Evolutionary conservation across 35 echinoderm and acorn worm species (phyloP).

Genomic region (Stichopus chloronotus): DNA sequence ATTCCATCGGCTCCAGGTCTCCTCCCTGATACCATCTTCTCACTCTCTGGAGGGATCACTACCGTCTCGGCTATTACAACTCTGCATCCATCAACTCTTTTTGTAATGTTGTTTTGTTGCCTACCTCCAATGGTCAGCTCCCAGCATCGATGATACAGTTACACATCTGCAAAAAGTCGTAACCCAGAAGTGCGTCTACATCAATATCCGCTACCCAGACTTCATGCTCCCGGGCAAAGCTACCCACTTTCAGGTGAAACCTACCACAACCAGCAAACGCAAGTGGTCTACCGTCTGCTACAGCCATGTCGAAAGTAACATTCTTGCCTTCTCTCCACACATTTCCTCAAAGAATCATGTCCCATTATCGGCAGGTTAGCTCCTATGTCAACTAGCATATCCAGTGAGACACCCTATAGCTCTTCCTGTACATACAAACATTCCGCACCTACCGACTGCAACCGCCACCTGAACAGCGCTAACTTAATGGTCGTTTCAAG

Average conservation of each 20-base stretch:
- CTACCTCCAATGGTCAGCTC: not conserved
- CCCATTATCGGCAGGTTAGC: slow-evolving; percentile 16
- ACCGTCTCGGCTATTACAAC: slow-evolving; percentile 12
- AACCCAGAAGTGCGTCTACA: slow-evolving; percentile 50
- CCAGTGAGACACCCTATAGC: not conserved
- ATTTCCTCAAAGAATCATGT: not conserved
- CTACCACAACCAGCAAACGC: slow-evolving; percentile 28
- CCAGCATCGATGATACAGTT: slow-evolving; percentile 53
- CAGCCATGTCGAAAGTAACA: not conserved
- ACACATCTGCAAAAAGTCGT: slow-evolving; percentile 58
- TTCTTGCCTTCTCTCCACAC: not conserved
- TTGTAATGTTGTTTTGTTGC: not conserved
- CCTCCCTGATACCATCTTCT: not conserved
- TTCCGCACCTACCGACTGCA: slow-evolving; percentile 5
- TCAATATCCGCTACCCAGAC: not conserved
- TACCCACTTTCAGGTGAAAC: not conserved
- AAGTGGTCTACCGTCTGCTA: slow-evolving; percentile 36
- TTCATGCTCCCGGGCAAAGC: too few relatives aligned
- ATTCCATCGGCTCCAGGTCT: not conserved
- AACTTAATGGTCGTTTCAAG: not conserved
- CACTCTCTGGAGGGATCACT: slow-evolving; percentile 2
- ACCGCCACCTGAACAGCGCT: not conserved
- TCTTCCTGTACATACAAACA: slow-evolving; percentile 20
- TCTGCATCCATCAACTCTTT: not conserved
- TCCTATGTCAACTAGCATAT: slow-evolving; percentile 42